Conservation (phyloP, 2,888 invertebrate genomes). For the Ctena decussata region DNA sequence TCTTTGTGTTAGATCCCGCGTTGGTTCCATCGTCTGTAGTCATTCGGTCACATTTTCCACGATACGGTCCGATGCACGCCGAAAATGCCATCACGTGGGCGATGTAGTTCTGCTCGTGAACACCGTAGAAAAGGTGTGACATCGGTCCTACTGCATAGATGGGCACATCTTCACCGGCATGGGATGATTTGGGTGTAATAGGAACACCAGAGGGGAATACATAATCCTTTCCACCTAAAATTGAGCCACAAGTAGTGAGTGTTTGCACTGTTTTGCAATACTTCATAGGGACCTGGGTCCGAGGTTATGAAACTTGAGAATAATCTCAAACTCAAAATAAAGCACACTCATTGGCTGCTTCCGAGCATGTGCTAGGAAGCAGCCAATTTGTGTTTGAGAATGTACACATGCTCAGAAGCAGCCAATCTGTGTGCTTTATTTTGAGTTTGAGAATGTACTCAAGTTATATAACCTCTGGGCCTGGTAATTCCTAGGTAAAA, state of each 20-base stretch:
- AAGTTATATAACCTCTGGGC: too few species aligned
- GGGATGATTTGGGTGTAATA: constrained; percentile 79
- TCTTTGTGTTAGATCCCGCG: not conserved
- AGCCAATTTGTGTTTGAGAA: too few species aligned
- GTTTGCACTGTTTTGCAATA: too few species aligned
- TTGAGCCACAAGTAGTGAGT: not conserved
- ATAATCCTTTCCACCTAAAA: constrained; percentile 3
- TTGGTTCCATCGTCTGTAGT: not conserved
- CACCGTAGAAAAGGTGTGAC: constrained; percentile 93
- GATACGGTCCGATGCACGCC: constrained; percentile 90
- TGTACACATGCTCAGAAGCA: too few species aligned
- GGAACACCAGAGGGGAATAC: not conserved
- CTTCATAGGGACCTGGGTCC: too few species aligned
- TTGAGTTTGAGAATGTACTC: too few species aligned
- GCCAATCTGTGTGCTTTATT: too few species aligned
- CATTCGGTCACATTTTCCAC: not conserved
- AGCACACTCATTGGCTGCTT: too few species aligned
- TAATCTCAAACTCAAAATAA: too few species aligned
- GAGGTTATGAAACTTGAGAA: too few species aligned
- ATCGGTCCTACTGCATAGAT: constrained; percentile 94
- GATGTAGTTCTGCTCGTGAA: constrained; percentile 96
- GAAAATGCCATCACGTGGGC: constrained; percentile 94
- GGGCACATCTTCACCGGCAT: constrained; percentile 92
- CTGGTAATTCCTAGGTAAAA: too few species aligned
- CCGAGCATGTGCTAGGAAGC: too few species aligned